phyloP scores from a whole-genome alignment of 2,113 vertebrate species.

The Nothobranchius kuhntae region DNA sequence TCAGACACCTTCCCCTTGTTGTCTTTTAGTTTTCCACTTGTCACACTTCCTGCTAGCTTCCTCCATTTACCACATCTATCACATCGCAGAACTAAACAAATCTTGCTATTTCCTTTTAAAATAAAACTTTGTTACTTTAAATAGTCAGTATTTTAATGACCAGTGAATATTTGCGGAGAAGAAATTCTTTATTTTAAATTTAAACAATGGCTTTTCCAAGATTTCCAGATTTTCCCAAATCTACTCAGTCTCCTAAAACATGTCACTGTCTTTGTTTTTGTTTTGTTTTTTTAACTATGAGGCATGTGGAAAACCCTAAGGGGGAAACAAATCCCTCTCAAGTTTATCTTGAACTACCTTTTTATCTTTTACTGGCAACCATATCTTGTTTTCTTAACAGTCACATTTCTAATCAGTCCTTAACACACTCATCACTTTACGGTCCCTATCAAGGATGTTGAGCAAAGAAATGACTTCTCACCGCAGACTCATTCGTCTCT shows the following conservation, averaged over 20 bases:
- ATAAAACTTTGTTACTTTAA: too few species aligned
- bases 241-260: too few species aligned
- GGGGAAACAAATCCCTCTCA: background rate
- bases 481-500: slow-evolving; percentile 11
- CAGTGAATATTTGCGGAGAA: too few species aligned
- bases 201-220: too few species aligned
- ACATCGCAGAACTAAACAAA: background rate
- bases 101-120: too few species aligned
- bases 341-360: background rate
- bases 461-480: background rate
- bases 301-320: too few species aligned
- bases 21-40: background rate
- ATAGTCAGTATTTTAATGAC: too few species aligned
- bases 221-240: too few species aligned
- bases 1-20: too few species aligned
- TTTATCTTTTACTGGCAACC: background rate
- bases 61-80: background rate
- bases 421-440: background rate
- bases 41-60: background rate
- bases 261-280: too few species aligned
- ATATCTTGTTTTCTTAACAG: background rate
- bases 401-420: background rate
- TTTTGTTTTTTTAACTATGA: too few species aligned
- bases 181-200: too few species aligned
- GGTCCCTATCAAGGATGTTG: background rate